A percentile compares a stretch with the other conserved stretches of the same genome.
Conservation (phyloP, 2,797 vertebrate genomes). For the Myotis planiceps region DNA sequence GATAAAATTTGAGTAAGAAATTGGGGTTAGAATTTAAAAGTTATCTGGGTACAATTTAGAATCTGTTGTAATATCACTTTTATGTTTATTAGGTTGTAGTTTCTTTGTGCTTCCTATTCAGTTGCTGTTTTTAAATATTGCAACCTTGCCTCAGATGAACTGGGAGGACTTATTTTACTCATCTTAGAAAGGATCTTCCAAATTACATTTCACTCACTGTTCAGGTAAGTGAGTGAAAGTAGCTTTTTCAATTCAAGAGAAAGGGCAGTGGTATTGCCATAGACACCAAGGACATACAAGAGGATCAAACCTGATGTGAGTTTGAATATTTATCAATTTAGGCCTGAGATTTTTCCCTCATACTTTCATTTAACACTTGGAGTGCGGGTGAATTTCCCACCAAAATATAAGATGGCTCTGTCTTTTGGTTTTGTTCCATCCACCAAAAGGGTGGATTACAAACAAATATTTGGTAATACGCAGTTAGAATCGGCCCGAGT, state of each 20-base stretch:
- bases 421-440: too few species aligned
- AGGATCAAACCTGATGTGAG: background rate
- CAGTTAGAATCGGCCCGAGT: too few species aligned
- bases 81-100: background rate
- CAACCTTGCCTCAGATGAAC: background rate
- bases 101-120: background rate
- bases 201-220: background rate
- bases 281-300: background rate
- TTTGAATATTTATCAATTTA: background rate
- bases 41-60: background rate
- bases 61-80: background rate
- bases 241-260: background rate
- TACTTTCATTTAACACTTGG: background rate
- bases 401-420: too few species aligned
- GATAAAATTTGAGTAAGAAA: background rate
- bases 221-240: background rate
- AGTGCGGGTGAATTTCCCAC: too few species aligned
- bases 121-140: background rate
- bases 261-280: background rate
- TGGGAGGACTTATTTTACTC: background rate
- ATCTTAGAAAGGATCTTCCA: background rate
- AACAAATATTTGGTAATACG: too few species aligned
- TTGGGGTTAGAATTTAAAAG: background rate
- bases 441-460: too few species aligned
- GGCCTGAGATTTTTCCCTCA: background rate